Percentiles rank a stretch among this genome's conserved stretches.
Evolutionary conservation across 2,888 invertebrate genomes (phyloP).

Genomic region (Chrysopilus asiliformis): DNA sequence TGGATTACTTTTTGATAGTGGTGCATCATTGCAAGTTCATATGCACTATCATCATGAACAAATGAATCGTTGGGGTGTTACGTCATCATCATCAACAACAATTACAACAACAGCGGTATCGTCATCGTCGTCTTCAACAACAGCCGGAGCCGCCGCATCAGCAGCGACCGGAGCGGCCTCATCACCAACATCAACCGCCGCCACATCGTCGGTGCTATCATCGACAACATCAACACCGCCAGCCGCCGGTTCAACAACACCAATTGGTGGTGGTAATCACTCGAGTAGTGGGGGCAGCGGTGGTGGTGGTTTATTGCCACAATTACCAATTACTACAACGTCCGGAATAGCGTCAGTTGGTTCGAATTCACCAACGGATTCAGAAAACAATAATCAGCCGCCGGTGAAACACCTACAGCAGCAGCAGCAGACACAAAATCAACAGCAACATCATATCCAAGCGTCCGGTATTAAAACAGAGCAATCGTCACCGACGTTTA

Average conservation of each 20-base stretch:
- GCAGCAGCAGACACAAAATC: conserved; percentile 8
- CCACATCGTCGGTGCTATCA: not conserved
- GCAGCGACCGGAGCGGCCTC: conserved; percentile 1
- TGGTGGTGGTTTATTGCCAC: conserved; percentile 17
- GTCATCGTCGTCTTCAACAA: conserved; percentile 4
- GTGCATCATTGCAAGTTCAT: conserved; percentile 65
- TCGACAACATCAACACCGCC: conserved; percentile 3
- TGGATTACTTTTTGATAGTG: conserved; percentile 59
- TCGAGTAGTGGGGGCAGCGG: conserved; percentile 44
- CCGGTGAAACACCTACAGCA: conserved; percentile 1
- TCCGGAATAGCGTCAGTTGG: conserved; percentile 24
- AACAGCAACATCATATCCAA: conserved; percentile 16
- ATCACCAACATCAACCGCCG: conserved; percentile 4
- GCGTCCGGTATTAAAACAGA: conserved; percentile 13
- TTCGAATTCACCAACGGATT: not conserved
- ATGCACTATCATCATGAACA: conserved; percentile 68
- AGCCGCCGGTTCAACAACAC: not conserved
- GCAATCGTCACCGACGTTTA: too few species aligned
- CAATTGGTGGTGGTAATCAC: conserved; percentile 36
- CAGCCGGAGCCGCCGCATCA: conserved; percentile 1
- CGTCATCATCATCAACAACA: conserved; percentile 8
- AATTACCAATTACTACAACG: conserved; percentile 35
- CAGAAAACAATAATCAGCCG: conserved; percentile 37
- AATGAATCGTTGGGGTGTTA: conserved; percentile 18
- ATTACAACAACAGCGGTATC: too few species aligned